phyloP scores from a whole-genome alignment of 2,797 vertebrate genomes.

The Rhincodon typus region DNA sequence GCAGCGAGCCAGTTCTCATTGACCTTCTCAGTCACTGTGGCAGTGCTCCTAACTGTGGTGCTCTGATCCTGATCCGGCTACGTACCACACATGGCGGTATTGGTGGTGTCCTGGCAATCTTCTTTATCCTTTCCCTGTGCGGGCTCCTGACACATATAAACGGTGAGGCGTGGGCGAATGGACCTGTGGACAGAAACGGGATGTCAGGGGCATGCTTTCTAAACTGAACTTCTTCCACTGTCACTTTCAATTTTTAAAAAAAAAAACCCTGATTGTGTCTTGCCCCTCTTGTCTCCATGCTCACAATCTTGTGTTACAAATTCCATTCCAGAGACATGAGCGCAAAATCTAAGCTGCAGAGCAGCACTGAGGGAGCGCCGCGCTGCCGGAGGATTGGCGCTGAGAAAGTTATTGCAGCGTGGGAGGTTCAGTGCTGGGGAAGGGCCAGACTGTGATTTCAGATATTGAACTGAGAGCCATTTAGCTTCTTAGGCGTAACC shows the following conservation, averaged over 20 bases:
- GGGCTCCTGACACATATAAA: slow-evolving; percentile 27
- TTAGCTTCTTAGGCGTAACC: background rate
- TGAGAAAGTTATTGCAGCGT: background rate
- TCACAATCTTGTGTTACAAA: background rate
- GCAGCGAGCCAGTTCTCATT: background rate
- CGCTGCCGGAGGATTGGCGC: background rate
- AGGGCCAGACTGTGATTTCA: no score
- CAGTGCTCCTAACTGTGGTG: background rate
- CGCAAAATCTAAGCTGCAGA: background rate
- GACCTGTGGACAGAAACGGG: background rate
- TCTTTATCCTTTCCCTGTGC: background rate
- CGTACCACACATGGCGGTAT: background rate
- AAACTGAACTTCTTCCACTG: no score
- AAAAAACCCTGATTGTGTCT: background rate
- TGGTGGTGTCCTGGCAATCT: background rate
- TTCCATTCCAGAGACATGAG: background rate
- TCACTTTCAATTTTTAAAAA: background rate
- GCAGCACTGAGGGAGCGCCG: background rate
- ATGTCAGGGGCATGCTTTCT: background rate
- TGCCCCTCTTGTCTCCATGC: background rate
- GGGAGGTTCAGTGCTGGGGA: no score
- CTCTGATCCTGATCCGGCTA: background rate
- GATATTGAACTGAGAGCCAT: background rate
- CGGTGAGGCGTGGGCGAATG: slow-evolving; percentile 1
- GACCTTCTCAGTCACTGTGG: background rate